Conservation (phyloP, 2,113 vertebrate genomes). For the Pycnonotus jocosus region DNA sequence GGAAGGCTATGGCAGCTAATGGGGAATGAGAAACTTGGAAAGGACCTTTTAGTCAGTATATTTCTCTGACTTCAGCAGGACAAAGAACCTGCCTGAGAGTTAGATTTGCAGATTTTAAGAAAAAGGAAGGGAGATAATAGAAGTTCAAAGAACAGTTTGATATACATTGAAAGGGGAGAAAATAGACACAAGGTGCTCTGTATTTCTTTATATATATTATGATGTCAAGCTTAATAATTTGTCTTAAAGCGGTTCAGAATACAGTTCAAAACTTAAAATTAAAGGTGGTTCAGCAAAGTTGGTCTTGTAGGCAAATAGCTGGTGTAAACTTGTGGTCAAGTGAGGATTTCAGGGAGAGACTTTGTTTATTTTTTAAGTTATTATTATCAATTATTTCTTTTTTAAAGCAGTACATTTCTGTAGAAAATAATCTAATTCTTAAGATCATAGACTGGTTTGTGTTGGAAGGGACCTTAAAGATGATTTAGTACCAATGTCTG, state of each 20-base stretch:
- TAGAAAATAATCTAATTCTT: not conserved
- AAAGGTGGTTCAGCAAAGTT: not conserved
- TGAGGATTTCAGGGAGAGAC: not conserved
- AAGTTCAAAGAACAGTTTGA: not conserved
- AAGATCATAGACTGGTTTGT: not conserved
- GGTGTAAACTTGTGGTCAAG: accelerated
- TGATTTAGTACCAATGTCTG: not conserved
- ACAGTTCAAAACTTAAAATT: not conserved
- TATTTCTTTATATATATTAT: not conserved
- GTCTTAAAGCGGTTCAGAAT: not conserved
- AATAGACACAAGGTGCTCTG: not conserved
- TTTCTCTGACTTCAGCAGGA: not conserved
- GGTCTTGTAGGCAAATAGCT: not conserved
- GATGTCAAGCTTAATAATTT: not conserved
- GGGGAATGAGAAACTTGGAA: not conserved
- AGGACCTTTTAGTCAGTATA: not conserved
- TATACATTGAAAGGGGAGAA: not conserved
- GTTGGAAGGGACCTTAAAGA: not conserved
- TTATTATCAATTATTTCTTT: not conserved
- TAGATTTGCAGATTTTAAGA: not conserved
- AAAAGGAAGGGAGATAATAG: not conserved
- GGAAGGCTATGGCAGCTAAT: not conserved
- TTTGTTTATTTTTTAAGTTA: not conserved
- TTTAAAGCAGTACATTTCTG: not conserved
- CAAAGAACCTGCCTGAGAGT: not conserved